These are phyloP conservation scores for Python bivittatus DNA, from an alignment of 2,113 vertebrate species.

Conservation along the genomic window DNA sequence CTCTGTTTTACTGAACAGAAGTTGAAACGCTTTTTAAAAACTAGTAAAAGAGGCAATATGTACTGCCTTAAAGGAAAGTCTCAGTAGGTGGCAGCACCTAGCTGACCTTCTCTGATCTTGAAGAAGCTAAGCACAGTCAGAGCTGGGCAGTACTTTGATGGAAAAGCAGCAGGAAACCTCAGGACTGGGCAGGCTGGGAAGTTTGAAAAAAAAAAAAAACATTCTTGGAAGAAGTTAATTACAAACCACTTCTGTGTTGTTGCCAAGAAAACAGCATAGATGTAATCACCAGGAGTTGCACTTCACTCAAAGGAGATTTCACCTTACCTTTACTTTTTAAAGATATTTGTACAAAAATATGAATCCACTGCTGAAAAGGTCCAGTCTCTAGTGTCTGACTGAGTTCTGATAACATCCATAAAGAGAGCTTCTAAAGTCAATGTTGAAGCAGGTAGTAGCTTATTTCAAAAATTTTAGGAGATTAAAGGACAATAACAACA, in stretches of 20 bases:
- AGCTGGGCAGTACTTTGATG: background rate
- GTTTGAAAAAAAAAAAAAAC: background rate
- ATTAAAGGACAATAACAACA: background rate
- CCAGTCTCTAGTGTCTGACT: background rate
- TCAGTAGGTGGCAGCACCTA: background rate
- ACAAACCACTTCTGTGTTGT: background rate
- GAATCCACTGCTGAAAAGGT: background rate
- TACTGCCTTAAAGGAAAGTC: background rate
- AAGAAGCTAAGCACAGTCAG: background rate
- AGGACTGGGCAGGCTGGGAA: background rate
- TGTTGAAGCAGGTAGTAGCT: background rate
- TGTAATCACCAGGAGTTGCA: background rate
- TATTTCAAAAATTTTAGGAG: background rate
- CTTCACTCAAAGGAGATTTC: background rate
- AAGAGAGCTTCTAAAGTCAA: background rate
- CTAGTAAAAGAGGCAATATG: background rate
- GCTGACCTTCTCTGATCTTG: background rate
- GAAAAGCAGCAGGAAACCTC: background rate
- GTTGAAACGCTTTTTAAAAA: background rate
- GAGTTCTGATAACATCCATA: background rate
- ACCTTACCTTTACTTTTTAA: background rate
- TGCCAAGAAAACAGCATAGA: background rate
- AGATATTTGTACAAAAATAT: background rate
- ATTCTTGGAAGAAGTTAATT: background rate
- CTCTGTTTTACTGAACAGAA: background rate